Evolutionary conservation across 2,113 vertebrate genomes (phyloP).

Genomic region (Triplophysa tibetana): DNA sequence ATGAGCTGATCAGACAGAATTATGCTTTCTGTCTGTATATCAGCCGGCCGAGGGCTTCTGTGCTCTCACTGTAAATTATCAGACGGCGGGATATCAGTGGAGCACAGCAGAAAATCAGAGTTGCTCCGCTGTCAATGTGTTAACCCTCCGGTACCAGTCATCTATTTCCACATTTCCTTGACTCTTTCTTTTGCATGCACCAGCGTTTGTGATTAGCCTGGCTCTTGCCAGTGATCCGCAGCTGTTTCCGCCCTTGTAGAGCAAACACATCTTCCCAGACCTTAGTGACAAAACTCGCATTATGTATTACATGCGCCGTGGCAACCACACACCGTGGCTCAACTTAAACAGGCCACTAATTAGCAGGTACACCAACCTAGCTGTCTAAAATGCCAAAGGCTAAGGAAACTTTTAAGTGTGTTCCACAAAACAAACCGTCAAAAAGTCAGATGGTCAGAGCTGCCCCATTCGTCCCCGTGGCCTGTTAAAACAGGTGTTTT

Average conservation of each 20-base stretch:
- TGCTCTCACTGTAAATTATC: conserved; percentile 16
- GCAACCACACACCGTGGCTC: conserved; percentile 23
- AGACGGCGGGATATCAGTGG: background rate
- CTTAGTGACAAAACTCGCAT: background rate
- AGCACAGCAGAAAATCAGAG: conserved; percentile 8
- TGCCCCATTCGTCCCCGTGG: background rate
- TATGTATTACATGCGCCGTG: background rate
- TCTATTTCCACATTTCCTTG: conserved; percentile 7
- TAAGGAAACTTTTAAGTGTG: conserved; percentile 2
- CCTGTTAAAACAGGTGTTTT: conserved; percentile 9
- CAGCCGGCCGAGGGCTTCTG: conserved; percentile 7
- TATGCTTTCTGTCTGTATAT: conserved; percentile 19
- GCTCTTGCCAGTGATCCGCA: background rate
- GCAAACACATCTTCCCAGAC: background rate
- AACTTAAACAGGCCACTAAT: conserved; percentile 21
- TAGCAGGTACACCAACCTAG: conserved; percentile 33
- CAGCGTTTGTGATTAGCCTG: conserved; percentile 23
- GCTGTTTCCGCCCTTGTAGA: background rate
- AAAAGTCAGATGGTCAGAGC: conserved; percentile 22
- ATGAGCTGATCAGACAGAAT: conserved; percentile 26
- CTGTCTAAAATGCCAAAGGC: conserved; percentile 21
- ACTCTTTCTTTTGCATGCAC: background rate
- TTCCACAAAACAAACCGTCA: background rate
- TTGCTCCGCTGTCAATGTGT: conserved; percentile 5
- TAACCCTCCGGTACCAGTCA: conserved; percentile 9